Base-by-base conservation (phyloP, 2,888 invertebrate species). In the Drosophila vallismaia region DNA sequence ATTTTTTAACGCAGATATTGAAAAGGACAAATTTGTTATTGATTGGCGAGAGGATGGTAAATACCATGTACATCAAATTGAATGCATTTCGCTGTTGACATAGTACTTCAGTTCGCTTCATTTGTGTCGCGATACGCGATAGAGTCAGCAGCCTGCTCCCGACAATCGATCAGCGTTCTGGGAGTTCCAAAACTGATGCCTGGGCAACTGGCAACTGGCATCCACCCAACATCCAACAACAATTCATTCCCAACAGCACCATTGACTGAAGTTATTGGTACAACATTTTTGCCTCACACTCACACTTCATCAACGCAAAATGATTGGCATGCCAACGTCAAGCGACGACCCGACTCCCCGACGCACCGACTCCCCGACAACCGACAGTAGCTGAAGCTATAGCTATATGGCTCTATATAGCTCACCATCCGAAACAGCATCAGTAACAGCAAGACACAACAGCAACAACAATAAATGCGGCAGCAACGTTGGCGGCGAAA, bases 231-330 rank as follows among this genome's bases (percentile, higher is more conserved):
- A 33, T 33, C 49, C 26, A 8, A 12, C 24, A 42, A 42, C 40
- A 42, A 19, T 19, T 36, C 14, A 36, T 40, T 12, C 40, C 53
- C 42, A 28, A 9, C 8, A 40, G 31, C 71, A 52, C 49, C 51
- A 29, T 33, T 38, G 38, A 40, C 49, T 14, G 31, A 53, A 60
- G 53, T 79, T 86, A 79, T 81, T 79, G 84, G 78, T 64, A 88
- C 79, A 75, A 76, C 88, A 88, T 86, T 86, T 88, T 87, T 85
- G 74, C 83, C 86, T 86, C 86, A 83, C 86, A 85, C 85, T 87
- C 86, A 76, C 86, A 88, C 86, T 87, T 88, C 83, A 86, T 83
- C 83, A 85, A 77, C 83, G 79, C 88, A 79, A 86, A 88, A 86
- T 86, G 88, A 86, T 86, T 86, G 85, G 76, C 85, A 86, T 88